Conservation (phyloP, 2,797 vertebrate species). For the Eutrigla gurnardus region DNA sequence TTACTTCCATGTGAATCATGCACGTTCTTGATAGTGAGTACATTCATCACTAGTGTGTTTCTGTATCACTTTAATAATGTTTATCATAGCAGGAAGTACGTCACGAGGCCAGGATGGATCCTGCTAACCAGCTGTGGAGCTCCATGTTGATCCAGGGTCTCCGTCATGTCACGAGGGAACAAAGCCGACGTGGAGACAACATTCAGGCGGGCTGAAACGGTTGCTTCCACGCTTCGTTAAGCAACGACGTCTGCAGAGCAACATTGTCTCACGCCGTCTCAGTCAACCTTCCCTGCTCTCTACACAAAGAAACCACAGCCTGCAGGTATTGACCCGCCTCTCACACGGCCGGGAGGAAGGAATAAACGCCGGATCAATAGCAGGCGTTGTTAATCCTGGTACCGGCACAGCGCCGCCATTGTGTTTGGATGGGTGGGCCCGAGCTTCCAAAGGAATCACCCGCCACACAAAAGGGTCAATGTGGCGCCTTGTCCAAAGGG, state of each 20-base stretch:
- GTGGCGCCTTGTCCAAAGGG: conserved; percentile 11
- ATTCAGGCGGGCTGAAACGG: no score
- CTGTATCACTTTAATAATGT: neutral
- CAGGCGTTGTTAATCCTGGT: conserved; percentile 69
- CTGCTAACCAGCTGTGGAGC: no score
- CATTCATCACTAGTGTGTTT: neutral
- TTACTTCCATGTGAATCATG: conserved; percentile 50
- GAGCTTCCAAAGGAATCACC: conserved; percentile 44
- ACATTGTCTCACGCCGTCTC: neutral
- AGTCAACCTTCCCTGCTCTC: conserved; percentile 30
- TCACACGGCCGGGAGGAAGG: conserved; percentile 66
- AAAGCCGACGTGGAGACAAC: no score
- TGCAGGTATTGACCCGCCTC: conserved; percentile 69
- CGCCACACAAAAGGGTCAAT: conserved; percentile 37
- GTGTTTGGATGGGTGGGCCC: conserved; percentile 57
- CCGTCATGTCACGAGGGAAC: no score
- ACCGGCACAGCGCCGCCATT: conserved; percentile 66
- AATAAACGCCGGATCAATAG: conserved; percentile 70
- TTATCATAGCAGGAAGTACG: no score
- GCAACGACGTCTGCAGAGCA: neutral
- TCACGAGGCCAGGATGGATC: no score
- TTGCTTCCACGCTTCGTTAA: neutral
- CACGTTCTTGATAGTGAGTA: conserved; percentile 33
- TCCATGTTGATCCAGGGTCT: no score
- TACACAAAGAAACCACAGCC: conserved; percentile 71